These are phyloP conservation scores for Aphidius colemani DNA, from an alignment of 2,888 invertebrate species.

Conservation along the genomic window DNA sequence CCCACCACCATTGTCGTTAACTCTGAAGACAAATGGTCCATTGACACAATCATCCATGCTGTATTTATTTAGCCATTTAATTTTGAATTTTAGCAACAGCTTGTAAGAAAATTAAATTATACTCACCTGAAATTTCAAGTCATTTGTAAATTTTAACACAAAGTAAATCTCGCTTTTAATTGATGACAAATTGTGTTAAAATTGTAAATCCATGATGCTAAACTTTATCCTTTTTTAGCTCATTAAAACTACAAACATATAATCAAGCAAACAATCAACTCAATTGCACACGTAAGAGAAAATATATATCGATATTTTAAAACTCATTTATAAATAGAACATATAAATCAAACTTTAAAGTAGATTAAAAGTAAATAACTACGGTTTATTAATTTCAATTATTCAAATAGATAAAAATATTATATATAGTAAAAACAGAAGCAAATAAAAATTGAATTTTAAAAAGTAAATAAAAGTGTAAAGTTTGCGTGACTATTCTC, in stretches of 20 bases:
- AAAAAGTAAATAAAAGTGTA: too few relatives aligned
- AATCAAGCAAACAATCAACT: too few relatives aligned
- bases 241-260: too few relatives aligned
- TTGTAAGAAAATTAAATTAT: not conserved
- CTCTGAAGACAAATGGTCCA: constrained; percentile 75
- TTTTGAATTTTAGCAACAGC: not conserved
- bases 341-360: too few relatives aligned
- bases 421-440: too few relatives aligned
- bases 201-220: not conserved
- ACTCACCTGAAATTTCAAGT: not conserved
- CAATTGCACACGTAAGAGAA: not conserved
- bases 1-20: constrained; percentile 76
- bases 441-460: too few relatives aligned
- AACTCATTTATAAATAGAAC: too few relatives aligned
- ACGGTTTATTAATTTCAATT: too few relatives aligned
- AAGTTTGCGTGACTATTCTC: constrained; percentile 17
- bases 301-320: not conserved
- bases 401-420: too few relatives aligned
- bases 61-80: not conserved
- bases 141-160: not conserved
- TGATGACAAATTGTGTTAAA: not conserved
- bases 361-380: too few relatives aligned
- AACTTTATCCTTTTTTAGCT: too few relatives aligned
- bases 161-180: not conserved
- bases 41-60: constrained; percentile 56